Percentiles rank a stretch among this genome's conserved stretches.
phyloP scores from a whole-genome alignment of 2,113 vertebrate species.

The Lathamus discolor region DNA sequence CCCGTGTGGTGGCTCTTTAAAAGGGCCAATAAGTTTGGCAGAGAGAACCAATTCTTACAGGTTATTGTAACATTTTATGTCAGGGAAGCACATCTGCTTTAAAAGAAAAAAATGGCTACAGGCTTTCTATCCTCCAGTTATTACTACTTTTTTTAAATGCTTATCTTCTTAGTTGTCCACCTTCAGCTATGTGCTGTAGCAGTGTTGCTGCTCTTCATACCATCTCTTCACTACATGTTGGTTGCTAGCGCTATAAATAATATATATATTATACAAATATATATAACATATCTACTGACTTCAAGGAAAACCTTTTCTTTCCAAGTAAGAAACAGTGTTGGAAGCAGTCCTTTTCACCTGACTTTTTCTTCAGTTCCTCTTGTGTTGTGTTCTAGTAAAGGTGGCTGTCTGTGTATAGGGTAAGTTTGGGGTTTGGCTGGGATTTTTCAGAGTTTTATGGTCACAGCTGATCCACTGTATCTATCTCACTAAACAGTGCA shows the following conservation, averaged over 20 bases:
- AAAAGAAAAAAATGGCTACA: neutral
- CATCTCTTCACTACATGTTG: neutral
- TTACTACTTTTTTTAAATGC: neutral
- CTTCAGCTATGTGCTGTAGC: neutral
- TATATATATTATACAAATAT: constrained; percentile 54
- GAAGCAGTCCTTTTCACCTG: constrained; percentile 2
- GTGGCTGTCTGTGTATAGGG: neutral
- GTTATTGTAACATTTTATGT: neutral
- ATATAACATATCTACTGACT: constrained; percentile 6
- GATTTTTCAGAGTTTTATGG: neutral
- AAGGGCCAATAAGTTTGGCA: neutral
- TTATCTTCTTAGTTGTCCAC: neutral
- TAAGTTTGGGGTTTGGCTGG: neutral
- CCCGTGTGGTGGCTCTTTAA: neutral
- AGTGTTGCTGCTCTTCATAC: neutral
- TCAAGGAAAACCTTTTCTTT: constrained; percentile 33
- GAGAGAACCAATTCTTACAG: neutral
- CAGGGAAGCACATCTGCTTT: neutral
- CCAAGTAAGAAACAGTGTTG: neutral
- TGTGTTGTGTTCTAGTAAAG: constrained; percentile 39
- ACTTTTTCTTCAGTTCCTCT: constrained; percentile 21
- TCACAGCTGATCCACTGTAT: neutral
- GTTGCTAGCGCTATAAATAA: constrained; percentile 44
- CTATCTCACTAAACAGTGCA: neutral
- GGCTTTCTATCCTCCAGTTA: constrained; percentile 1